Conservation (phyloP, 2,113 vertebrate species). For the Diadophis punctatus region DNA sequence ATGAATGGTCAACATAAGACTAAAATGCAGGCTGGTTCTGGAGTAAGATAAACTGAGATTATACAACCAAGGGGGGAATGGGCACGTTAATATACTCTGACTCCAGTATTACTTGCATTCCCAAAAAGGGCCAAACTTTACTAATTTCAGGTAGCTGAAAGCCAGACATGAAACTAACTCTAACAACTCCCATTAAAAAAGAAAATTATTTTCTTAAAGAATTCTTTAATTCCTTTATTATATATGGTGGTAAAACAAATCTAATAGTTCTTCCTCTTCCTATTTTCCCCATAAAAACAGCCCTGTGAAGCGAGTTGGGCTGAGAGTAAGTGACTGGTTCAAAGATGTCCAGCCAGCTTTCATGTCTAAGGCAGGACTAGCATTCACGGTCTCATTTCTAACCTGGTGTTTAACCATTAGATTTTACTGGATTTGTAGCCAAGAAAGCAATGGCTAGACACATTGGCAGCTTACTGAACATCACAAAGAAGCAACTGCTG, state of each 20-base stretch:
- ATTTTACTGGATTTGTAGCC: not conserved
- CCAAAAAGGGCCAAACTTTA: not conserved
- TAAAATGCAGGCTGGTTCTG: not conserved
- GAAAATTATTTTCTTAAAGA: not conserved
- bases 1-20: not conserved
- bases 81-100: not conserved
- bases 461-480: not conserved
- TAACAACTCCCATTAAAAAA: not conserved
- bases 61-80: not conserved
- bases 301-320: not conserved
- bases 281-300: not conserved
- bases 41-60: not conserved
- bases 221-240: not conserved
- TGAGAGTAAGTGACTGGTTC: not conserved
- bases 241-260: not conserved
- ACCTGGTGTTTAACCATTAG: not conserved
- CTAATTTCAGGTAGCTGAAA: not conserved
- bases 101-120: not conserved
- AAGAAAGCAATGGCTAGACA: not conserved
- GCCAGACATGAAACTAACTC: not conserved
- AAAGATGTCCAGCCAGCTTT: not conserved
- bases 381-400: not conserved
- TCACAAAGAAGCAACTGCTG: not conserved
- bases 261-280: not conserved
- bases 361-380: not conserved